A percentile compares a stretch with the other conserved stretches of the same genome.
These are phyloP conservation scores for Anolis carolinensis DNA, from an alignment of 2,113 vertebrate genomes.

Conservation along the genomic window DNA sequence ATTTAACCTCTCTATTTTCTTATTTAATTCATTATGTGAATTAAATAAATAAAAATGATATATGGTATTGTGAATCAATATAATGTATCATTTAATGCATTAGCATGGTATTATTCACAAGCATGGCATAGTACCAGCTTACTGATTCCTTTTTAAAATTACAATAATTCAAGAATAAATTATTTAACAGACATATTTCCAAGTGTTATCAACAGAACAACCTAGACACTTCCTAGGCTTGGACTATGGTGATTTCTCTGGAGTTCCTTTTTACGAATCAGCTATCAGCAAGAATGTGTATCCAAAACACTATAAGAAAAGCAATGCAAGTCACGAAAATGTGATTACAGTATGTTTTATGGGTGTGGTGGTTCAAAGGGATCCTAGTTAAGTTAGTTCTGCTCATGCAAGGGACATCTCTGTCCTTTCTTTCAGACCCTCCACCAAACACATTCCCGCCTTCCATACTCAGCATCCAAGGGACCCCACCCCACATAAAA, in stretches of 20 bases:
- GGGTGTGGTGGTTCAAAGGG: neutral
- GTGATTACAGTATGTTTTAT: neutral
- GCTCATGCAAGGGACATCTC: neutral
- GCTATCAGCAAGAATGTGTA: neutral
- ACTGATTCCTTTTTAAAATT: conserved; percentile 8
- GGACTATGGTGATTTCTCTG: too few species aligned
- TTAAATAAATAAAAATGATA: neutral
- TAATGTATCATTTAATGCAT: neutral
- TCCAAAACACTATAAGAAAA: neutral
- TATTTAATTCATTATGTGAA: neutral
- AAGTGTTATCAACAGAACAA: neutral
- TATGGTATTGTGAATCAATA: neutral
- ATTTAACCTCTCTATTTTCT: neutral
- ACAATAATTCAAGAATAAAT: neutral
- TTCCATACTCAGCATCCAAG: neutral
- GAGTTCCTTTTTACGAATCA: neutral
- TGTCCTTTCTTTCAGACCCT: neutral
- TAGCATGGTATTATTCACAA: neutral
- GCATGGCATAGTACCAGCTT: rapidly evolving
- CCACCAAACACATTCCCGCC: neutral
- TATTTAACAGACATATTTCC: neutral
- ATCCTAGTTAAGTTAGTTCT: neutral
- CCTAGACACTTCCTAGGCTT: neutral
- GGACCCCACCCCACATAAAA: too few species aligned
- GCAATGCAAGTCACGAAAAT: neutral